phyloP scores from a whole-genome alignment of 2,797 vertebrate genomes.

The Huso huso region DNA sequence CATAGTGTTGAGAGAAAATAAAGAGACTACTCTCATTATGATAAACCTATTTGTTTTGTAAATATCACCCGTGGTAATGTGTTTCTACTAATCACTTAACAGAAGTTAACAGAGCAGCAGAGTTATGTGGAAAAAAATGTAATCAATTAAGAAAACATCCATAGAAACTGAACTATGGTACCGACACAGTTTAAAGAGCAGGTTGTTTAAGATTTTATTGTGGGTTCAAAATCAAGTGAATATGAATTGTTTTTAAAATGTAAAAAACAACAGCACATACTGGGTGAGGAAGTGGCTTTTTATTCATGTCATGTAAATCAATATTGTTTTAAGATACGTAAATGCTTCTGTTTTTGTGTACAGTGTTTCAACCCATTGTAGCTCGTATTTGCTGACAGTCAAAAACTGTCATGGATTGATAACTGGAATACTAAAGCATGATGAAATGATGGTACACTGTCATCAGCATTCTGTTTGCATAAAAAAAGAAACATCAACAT shows the following conservation, averaged over 20 bases:
- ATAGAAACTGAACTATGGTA: not conserved
- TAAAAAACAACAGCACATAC: not conserved
- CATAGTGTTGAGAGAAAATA: not conserved
- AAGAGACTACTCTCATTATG: no score
- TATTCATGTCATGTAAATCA: not conserved
- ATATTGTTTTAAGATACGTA: not conserved
- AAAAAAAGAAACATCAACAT: no score
- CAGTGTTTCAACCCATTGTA: no score
- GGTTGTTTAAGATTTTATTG: not conserved
- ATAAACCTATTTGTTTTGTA: no score
- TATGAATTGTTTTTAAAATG: not conserved
- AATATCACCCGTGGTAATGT: not conserved
- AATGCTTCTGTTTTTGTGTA: not conserved
- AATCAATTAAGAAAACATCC: not conserved
- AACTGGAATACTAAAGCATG: no score
- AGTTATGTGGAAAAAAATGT: not conserved
- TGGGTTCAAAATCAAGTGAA: not conserved
- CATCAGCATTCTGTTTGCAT: no score
- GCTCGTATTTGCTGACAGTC: no score
- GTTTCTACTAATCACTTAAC: not conserved
- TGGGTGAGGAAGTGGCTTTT: not conserved
- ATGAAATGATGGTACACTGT: no score
- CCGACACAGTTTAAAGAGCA: not conserved
- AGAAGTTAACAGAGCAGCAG: not conserved
- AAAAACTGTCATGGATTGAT: no score